Conservation (phyloP, 2,888 invertebrate species). For the Congeria kusceri region DNA sequence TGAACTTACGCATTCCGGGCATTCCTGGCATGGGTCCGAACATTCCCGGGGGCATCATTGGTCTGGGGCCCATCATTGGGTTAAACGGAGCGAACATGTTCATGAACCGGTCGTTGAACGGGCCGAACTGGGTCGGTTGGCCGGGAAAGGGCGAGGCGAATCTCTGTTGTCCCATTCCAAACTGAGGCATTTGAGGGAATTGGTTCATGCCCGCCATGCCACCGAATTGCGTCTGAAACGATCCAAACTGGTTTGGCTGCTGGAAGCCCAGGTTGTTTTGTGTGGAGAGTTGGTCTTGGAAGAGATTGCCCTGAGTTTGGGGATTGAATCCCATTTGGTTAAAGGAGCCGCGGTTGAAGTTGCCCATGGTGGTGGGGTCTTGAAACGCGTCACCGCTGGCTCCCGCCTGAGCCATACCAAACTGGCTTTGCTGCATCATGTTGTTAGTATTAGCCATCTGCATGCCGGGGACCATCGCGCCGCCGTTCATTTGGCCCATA, state of each 20-base stretch:
- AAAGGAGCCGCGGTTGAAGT: slow-evolving; percentile 1
- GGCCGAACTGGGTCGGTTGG: not conserved
- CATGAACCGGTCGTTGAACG: not conserved
- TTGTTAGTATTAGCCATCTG: not conserved
- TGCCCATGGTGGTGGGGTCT: slow-evolving; percentile 1
- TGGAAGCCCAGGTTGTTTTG: not conserved
- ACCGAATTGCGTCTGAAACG: not conserved
- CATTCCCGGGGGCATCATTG: not conserved
- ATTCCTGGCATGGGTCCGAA: not conserved
- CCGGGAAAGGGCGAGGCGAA: not conserved
- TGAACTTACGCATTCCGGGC: slow-evolving; percentile 2
- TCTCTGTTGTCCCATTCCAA: not conserved
- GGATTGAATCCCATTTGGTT: slow-evolving; percentile 8
- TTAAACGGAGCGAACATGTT: not conserved
- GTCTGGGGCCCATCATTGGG: not conserved
- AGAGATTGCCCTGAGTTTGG: not conserved
- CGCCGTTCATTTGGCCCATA: not conserved
- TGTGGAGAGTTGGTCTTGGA: not conserved
- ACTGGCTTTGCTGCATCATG: not conserved
- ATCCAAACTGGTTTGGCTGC: not conserved
- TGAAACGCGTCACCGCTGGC: not conserved
- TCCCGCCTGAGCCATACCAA: not conserved
- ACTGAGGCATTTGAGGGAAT: not conserved
- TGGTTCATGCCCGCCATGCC: not conserved
- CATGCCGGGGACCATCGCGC: not conserved